Evolutionary conservation across 1,140 invertebrate species (phyloP), one percentile per base, ranked within the genome.

Genomic region (Cyphomyrmex costatus): DNA sequence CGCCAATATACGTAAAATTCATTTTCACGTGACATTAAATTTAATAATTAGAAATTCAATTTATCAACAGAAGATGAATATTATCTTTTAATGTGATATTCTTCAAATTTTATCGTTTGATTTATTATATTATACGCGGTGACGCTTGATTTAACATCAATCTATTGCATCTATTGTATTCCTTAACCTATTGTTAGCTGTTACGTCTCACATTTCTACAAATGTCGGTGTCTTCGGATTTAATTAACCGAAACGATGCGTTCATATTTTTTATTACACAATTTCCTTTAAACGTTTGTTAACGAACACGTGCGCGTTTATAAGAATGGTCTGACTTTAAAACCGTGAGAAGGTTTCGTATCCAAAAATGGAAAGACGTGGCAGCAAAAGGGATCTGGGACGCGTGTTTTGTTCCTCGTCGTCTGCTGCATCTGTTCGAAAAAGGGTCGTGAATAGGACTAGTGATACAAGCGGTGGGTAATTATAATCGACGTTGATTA

Each of bases 401-500:
- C 49, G 27, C 21, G 19, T 51, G 66, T 46, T 85, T 42, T 63
- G 53, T 71, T 88, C 24, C 46, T 65, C 21, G 12, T 60, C 51
- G 63, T 65, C 49, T 36, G 63, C 10, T 66, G 66, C 68, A 51
- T 60, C 79, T 36, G 53, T n/a, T 78, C 36, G 49, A 79, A 36
- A 79, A 46, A 76, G 51, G 36, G 19, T 63, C 24, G 14, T 58
- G 70, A 68, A 51, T 51, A 56, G 49, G 84, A 8, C 71, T 46
- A 73, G 86, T 85, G 88, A 92, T 92, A 82, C 86, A 76, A 88
- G 86, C 86, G 68, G 87, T 76, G 76, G 80, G 86, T 92, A 90
- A 92, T 92, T 92, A 93, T 92, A 91, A 92, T 91, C 86, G 88
- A 88, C 91, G 79, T 90, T 93, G 91, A 92, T 92, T 91, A 91